These are phyloP conservation scores for Oconnorella tubifera DNA, from an alignment of 2,888 invertebrate genomes.

Conservation along the genomic window DNA sequence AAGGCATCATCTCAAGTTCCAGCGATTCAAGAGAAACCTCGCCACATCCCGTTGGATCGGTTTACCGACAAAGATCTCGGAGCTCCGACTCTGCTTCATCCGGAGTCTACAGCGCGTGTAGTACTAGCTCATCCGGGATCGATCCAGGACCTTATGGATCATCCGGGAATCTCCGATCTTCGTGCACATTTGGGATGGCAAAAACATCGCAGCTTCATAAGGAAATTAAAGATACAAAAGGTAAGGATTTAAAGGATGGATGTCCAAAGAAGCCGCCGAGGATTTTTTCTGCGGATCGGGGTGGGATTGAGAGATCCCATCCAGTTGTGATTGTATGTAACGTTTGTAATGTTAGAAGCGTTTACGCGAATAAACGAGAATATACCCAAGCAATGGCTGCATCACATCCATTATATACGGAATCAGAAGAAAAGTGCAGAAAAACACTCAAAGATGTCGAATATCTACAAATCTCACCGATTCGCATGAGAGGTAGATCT, in stretches of 20 bases:
- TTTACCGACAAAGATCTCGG: neutral
- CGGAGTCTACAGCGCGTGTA: constrained; percentile 27
- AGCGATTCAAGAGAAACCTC: constrained; percentile 22
- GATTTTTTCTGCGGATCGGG: no score
- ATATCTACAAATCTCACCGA: constrained; percentile 29
- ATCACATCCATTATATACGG: constrained; percentile 14
- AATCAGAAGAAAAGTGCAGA: neutral
- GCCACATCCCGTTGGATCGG: neutral
- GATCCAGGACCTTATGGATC: constrained; percentile 28
- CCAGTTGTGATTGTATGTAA: constrained; percentile 6
- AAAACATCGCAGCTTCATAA: neutral
- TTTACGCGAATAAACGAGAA: constrained; percentile 2
- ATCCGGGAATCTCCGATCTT: neutral
- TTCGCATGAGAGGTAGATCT: constrained; percentile 1
- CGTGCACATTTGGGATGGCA: neutral
- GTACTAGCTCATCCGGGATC: constrained; percentile 38
- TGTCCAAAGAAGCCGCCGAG: no score
- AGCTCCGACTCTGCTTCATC: constrained; percentile 16
- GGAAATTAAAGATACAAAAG: no score
- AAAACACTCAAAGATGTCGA: constrained; percentile 25
- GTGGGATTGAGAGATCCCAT: no score
- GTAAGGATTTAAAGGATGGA: no score
- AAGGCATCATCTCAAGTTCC: constrained; percentile 1
- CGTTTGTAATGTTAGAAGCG: constrained; percentile 1
- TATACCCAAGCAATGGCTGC: constrained; percentile 13